Evolutionary conservation across 2,113 vertebrate genomes (phyloP).

Genomic region (Callipepla squamata): DNA sequence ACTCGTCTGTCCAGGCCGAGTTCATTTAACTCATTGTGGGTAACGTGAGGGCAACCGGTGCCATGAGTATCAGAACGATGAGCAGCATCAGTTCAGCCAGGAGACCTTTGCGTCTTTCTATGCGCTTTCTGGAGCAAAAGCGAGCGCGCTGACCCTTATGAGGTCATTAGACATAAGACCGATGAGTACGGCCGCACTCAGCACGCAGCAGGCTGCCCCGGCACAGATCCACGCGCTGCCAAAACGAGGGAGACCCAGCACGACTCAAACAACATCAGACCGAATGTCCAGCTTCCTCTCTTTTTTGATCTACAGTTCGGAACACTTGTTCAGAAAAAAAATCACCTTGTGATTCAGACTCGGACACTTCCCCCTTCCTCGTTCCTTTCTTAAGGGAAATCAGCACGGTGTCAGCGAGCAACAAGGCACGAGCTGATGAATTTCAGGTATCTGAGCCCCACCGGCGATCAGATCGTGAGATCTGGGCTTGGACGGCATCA

Average conservation of each 20-base stretch:
- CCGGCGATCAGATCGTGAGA: fast-evolving
- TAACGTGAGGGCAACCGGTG: neutral
- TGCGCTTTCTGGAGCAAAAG: neutral
- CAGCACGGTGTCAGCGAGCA: fast-evolving
- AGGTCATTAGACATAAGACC: neutral
- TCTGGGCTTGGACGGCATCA: neutral
- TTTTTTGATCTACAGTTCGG: neutral
- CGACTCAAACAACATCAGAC: neutral
- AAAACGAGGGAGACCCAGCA: neutral
- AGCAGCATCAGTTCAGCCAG: neutral
- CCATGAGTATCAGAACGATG: neutral
- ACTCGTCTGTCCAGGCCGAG: neutral
- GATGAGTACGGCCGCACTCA: neutral
- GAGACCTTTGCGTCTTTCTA: neutral
- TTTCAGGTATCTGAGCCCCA: neutral
- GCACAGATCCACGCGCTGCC: fast-evolving
- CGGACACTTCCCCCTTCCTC: fast-evolving
- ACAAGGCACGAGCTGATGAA: fast-evolving
- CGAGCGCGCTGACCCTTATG: neutral
- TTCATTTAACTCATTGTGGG: neutral
- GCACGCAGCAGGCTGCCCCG: neutral
- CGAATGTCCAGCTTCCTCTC: neutral
- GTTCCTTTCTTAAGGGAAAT: neutral
- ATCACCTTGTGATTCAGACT: neutral
- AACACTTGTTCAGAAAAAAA: neutral